Percentiles rank a stretch among this genome's conserved stretches.
These are phyloP conservation scores for Sanderia malayensis DNA, from an alignment of 30 jellyfish, hydroid and myxozoan genomes.

Conservation along the genomic window DNA sequence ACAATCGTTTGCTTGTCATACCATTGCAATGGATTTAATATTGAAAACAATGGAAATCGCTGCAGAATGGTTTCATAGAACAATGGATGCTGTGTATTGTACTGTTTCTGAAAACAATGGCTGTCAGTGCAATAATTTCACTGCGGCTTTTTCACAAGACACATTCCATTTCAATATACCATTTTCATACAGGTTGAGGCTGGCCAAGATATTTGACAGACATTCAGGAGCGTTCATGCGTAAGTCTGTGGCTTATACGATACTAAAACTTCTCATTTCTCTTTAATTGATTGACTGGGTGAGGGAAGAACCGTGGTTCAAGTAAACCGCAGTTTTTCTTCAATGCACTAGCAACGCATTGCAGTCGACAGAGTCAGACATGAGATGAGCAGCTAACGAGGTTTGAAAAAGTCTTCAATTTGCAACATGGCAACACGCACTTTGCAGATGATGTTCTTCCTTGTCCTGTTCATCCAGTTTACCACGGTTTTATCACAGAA, in stretches of 20 bases:
- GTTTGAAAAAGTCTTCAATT: not conserved
- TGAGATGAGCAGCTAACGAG: constrained; percentile 1
- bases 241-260: not conserved
- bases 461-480: not conserved
- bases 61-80: no score
- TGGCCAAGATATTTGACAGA: no score
- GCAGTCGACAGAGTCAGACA: not conserved
- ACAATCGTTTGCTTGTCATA: no score
- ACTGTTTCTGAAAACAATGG: no score
- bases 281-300: not conserved
- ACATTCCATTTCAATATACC: no score
- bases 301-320: not conserved
- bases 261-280: not conserved
- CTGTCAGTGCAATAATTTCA: no score
- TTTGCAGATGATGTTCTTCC: not conserved
- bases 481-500: not conserved
- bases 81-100: no score
- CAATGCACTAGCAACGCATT: no score
- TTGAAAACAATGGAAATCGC: no score
- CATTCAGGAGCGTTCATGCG: not conserved
- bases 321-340: not conserved
- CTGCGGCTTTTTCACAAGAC: no score
- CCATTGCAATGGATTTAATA: no score
- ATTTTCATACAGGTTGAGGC: no score
- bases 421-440: constrained; percentile 5